Conservation (phyloP, 2,888 invertebrate species). For the Thereva nobilitata region DNA sequence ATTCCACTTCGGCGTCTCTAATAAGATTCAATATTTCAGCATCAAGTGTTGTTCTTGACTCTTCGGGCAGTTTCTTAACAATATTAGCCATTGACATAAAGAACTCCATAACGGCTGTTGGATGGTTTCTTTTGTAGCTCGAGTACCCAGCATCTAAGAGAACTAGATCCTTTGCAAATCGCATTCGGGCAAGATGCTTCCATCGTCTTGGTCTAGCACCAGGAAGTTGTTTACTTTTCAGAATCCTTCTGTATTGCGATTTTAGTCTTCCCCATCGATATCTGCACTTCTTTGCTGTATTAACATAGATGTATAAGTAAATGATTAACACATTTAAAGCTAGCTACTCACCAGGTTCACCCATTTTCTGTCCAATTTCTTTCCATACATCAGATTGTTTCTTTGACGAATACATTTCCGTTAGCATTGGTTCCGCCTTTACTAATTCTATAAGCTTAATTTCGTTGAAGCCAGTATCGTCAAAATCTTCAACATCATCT, state of each 20-base stretch:
- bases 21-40: not conserved
- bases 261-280: not conserved
- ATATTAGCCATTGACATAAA: constrained; percentile 6
- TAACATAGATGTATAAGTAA: not conserved
- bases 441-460: not conserved
- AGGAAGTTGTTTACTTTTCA: not conserved
- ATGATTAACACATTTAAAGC: not conserved
- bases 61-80: constrained; percentile 6
- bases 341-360: not conserved
- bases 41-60: not conserved
- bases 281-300: not conserved
- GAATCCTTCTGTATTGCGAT: not conserved
- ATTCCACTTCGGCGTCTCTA: constrained; percentile 5
- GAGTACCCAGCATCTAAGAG: not conserved
- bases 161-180: not conserved
- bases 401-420: not conserved
- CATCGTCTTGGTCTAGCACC: not conserved
- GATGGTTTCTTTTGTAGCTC: not conserved
- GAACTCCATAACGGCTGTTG: not conserved
- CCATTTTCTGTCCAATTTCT: not conserved
- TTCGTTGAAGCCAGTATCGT: not conserved
- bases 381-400: not conserved
- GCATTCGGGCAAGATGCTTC: not conserved
- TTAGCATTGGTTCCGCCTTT: not conserved
- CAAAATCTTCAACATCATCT: not conserved